Base-by-base conservation (phyloP, 2,888 invertebrate genomes). In the Sicus ferrugineus region DNA sequence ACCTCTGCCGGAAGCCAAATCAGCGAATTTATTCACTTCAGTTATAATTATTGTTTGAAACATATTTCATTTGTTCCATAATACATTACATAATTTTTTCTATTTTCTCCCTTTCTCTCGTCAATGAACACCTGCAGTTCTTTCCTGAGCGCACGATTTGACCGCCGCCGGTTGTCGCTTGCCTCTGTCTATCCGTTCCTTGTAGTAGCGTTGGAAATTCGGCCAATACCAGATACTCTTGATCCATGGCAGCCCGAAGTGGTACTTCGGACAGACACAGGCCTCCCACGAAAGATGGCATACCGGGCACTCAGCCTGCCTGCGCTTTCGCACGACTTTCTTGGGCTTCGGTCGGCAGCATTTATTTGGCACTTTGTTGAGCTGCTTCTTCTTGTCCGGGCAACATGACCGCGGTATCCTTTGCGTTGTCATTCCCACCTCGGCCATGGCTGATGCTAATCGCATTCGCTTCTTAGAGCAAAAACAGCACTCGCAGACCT, bases 401-500 rank as follows among this genome's bases (percentile, higher is more conserved):
- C n/a, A n/a, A n/a, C n/a, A n/a, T n/a, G n/a, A n/a, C n/a, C n/a
- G n/a, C n/a, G n/a, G n/a, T n/a, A n/a, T n/a, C n/a, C n/a, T n/a
- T n/a, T n/a, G n/a, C n/a, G n/a, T n/a, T n/a, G n/a, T n/a, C n/a
- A n/a, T n/a, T n/a, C n/a, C n/a, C n/a, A n/a, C n/a, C 67, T 73
- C 16, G 75, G 74, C 2, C 77, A 79, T 9, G 76, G 73, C 23
- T 79, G 77, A 48, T 78, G 73, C 64, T 79, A 77, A 56, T 76
- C 79, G 38, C n/a, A n/a, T n/a, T n/a, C 81, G 77, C n/a, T 78
- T 78, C 76, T 81, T 81, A 26, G 79, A 77, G 52, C 82, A 82
- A 76, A 81, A 83, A 30, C 83, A 83, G 61, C 82, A 82, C 54
- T 81, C 81, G 68, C 82, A 82, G 14, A 79, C 77, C 5, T 83